Percentiles rank a stretch among this genome's conserved stretches.
Evolutionary conservation across 2,888 invertebrate species (phyloP).

Genomic region (Cremastinae sp.): DNA sequence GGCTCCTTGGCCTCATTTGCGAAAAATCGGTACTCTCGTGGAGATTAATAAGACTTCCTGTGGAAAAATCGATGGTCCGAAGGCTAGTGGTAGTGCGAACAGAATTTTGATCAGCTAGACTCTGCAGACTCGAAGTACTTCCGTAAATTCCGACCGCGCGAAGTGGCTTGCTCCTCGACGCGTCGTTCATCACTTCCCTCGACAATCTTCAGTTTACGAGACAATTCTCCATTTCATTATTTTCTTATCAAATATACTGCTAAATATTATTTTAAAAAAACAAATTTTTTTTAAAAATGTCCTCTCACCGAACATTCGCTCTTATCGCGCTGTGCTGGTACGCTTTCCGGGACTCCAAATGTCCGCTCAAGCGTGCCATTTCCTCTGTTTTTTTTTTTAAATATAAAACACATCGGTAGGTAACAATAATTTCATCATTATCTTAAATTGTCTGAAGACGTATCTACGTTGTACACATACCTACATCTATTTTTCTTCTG

Average conservation of each 20-base stretch:
- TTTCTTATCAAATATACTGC: conserved; percentile 2
- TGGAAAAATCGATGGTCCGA: conserved; percentile 68
- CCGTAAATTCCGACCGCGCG: conserved; percentile 70
- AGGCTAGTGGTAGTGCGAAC: conserved; percentile 66
- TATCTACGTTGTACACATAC: too few relatives aligned
- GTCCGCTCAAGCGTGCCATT: conserved; percentile 88
- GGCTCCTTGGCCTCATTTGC: conserved; percentile 83
- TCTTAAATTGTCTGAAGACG: too few relatives aligned
- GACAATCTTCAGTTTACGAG: conserved; percentile 65
- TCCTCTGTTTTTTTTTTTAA: conserved; percentile 85
- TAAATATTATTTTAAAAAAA: too few relatives aligned
- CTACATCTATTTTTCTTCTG: neutral
- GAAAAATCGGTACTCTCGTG: conserved; percentile 81
- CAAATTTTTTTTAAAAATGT: too few relatives aligned
- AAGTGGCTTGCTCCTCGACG: conserved; percentile 66
- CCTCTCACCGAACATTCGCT: conserved; percentile 73
- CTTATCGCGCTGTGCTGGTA: conserved; percentile 70
- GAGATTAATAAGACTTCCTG: conserved; percentile 77
- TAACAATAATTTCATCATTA: too few relatives aligned
- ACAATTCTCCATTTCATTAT: conserved; percentile 45
- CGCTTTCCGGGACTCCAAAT: conserved; percentile 85
- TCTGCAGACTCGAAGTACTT: conserved; percentile 72
- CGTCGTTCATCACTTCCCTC: conserved; percentile 68
- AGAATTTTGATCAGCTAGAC: conserved; percentile 66
- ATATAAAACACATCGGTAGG: too few relatives aligned